A percentile compares a stretch with the other conserved stretches of the same genome.
phyloP scores from a whole-genome alignment of 2,888 invertebrate species.

The Lasioglossum vierecki region DNA sequence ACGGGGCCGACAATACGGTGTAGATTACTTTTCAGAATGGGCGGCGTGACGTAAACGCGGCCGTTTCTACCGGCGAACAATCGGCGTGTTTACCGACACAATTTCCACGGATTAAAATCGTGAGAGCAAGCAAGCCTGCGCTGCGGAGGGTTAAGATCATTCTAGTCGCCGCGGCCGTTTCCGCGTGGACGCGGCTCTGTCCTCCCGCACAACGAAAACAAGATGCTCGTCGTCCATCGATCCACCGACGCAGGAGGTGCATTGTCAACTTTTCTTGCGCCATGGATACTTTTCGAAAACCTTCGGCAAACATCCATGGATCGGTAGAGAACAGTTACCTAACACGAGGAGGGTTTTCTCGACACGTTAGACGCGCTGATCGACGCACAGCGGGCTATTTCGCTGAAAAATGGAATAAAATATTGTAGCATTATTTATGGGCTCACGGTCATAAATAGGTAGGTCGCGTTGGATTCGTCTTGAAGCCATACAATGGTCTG shows the following conservation, averaged over 20 bases:
- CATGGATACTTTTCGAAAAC: not conserved
- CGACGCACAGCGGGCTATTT: too few species aligned
- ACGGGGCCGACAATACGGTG: conserved; percentile 76
- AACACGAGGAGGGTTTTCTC: too few species aligned
- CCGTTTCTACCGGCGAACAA: conserved; percentile 77
- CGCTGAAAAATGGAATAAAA: too few species aligned
- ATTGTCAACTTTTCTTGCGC: not conserved
- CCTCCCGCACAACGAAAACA: not conserved
- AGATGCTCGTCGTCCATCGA: not conserved
- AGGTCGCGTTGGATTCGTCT: too few species aligned
- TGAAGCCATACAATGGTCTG: too few species aligned
- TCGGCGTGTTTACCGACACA: conserved; percentile 82
- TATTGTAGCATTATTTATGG: too few species aligned
- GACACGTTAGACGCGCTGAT: too few species aligned
- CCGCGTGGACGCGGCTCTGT: conserved; percentile 38
- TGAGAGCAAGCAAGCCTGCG: conserved; percentile 26
- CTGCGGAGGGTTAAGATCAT: conserved; percentile 39
- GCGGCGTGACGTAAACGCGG: conserved; percentile 83
- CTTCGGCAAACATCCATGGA: not conserved
- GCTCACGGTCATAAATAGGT: too few species aligned
- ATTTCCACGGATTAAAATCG: conserved; percentile 79
- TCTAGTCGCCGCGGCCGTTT: conserved; percentile 12
- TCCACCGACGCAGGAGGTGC: not conserved
- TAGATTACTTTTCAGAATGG: conserved; percentile 84
- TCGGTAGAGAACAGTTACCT: not conserved